These are phyloP conservation scores for Caenorhabditis tropicalis DNA, from an alignment of 1,140 invertebrate genomes.

Conservation along the genomic window DNA sequence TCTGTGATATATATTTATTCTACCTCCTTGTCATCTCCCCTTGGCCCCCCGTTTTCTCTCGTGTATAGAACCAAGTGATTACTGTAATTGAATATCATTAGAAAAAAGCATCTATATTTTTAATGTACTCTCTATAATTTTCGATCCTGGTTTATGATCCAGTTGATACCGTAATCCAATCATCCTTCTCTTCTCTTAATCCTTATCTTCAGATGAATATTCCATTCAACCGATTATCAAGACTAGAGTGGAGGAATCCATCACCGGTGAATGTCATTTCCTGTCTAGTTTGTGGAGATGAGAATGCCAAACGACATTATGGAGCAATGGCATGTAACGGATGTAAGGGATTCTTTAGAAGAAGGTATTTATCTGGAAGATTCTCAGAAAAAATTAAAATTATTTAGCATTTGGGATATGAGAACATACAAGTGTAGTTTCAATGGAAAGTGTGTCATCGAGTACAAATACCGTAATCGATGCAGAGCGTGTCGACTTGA, in stretches of 20 bases:
- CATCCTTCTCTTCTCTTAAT: background rate
- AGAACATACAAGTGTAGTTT: background rate
- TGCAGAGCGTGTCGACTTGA: background rate
- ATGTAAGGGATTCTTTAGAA: conserved; percentile 45
- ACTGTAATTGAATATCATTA: too few species aligned
- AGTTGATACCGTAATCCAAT: background rate
- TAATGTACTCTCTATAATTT: too few species aligned
- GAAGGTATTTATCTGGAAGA: background rate
- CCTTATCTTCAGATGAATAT: background rate
- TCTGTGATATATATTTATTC: too few species aligned
- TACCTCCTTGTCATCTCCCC: too few species aligned
- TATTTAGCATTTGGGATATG: background rate
- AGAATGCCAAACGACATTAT: conserved; percentile 31
- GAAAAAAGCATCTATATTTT: too few species aligned
- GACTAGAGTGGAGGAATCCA: background rate
- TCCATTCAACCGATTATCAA: background rate
- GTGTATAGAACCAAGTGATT: too few species aligned
- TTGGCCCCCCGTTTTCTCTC: too few species aligned
- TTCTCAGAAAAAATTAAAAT: background rate
- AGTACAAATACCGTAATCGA: conserved; percentile 19
- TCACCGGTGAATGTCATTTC: background rate
- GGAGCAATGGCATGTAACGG: conserved; percentile 42
- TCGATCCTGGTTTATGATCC: background rate
- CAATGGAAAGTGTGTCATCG: background rate
- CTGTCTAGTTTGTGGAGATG: conserved; percentile 31